These are phyloP conservation scores for Ceratosolen fusciceps DNA, from an alignment of 1,140 invertebrate species.

Conservation along the genomic window DNA sequence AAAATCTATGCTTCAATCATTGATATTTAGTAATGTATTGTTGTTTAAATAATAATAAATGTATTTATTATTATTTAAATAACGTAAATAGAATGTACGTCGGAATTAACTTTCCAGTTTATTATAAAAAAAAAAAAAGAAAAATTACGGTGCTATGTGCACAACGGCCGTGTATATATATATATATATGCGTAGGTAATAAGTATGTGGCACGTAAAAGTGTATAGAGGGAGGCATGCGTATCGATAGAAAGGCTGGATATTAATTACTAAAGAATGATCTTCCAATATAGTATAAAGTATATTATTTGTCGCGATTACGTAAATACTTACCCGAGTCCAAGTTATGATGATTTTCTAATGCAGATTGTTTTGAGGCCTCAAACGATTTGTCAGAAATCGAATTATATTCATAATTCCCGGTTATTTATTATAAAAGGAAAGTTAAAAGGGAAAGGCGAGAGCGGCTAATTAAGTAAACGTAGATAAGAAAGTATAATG, in stretches of 20 bases:
- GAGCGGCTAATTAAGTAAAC: too few relatives aligned
- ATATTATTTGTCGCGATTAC: not conserved
- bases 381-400: too few relatives aligned
- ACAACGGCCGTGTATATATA: too few relatives aligned
- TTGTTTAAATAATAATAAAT: not conserved
- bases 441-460: too few relatives aligned
- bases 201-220: not conserved
- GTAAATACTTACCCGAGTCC: too few relatives aligned
- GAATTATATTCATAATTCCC: too few relatives aligned
- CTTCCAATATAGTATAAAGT: not conserved
- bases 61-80: not conserved
- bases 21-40: constrained; percentile 19
- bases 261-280: constrained; percentile 8
- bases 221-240: not conserved
- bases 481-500: too few relatives aligned
- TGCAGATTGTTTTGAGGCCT: too few relatives aligned
- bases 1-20: constrained; percentile 10
- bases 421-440: too few relatives aligned
- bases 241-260: not conserved
- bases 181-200: too few relatives aligned
- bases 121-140: not conserved
- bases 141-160: not conserved
- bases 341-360: too few relatives aligned
- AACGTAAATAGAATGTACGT: not conserved
- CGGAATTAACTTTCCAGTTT: not conserved